A percentile compares a stretch with the other conserved stretches of the same genome.
phyloP scores from a whole-genome alignment of 1,140 invertebrate genomes.

The Zaprionus camerounensis region DNA sequence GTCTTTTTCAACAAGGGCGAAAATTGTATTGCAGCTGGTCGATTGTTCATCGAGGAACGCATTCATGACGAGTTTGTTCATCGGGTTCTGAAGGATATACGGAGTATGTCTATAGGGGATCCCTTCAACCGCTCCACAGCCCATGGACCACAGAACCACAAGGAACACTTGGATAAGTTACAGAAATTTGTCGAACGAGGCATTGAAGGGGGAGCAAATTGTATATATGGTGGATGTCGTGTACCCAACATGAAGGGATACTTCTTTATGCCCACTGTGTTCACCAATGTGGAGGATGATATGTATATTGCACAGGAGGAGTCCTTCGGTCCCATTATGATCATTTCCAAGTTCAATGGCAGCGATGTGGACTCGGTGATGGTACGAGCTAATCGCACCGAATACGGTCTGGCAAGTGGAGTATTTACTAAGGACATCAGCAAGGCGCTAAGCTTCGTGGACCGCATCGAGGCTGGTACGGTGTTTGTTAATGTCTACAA shows the following conservation, averaged over 20 bases:
- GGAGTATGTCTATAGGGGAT: constrained; percentile 96
- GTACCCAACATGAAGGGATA: constrained; percentile 89
- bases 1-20: constrained; percentile 99
- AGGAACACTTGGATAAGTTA: constrained; percentile 95
- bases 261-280: constrained; percentile 96
- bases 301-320: constrained; percentile 97
- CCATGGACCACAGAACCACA: constrained; percentile 98
- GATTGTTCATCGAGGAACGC: constrained; percentile 95
- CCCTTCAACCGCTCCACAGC: constrained; percentile 94
- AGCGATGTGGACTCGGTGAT: constrained; percentile 94
- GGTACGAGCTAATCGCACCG: constrained; percentile 94
- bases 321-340: constrained; percentile 98
- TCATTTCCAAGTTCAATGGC: constrained; percentile 93
- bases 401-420: constrained; percentile 96
- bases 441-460: constrained; percentile 93
- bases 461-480: constrained; percentile 96
- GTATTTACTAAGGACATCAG: constrained; percentile 95
- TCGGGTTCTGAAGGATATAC: constrained; percentile 92
- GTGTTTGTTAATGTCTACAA: constrained; percentile 98
- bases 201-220: constrained; percentile 93
- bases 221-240: constrained; percentile 93
- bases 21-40: constrained; percentile 98
- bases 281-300: constrained; percentile 94
- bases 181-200: constrained; percentile 90
- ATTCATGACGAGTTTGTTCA: constrained; percentile 95